Evolutionary conservation across 64 coral and sea anemone genomes (phyloP).

Genomic region (Stichodactyla mertensii): DNA sequence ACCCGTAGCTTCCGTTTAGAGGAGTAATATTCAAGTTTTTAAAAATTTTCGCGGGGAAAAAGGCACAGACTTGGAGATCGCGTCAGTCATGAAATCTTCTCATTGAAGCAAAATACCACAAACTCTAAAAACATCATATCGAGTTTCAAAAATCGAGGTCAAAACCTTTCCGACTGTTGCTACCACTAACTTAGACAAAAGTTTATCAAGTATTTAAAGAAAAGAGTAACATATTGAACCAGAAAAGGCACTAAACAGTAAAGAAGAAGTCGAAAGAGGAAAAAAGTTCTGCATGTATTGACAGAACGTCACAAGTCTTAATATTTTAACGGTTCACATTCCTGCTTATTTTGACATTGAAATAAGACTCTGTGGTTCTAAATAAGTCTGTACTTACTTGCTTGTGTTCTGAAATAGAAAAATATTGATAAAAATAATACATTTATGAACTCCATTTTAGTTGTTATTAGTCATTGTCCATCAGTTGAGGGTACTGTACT

Average conservation of each 20-base stretch:
- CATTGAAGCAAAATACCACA: background rate
- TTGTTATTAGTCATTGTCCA: background rate
- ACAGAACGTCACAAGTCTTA: background rate
- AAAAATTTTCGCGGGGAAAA: too few relatives aligned
- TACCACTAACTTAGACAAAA: background rate
- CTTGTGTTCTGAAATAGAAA: background rate
- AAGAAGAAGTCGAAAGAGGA: background rate
- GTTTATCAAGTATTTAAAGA: background rate
- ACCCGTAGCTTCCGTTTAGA: too few relatives aligned
- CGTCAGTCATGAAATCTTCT: too few relatives aligned
- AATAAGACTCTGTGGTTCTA: background rate
- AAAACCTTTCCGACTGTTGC: background rate
- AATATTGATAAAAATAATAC: background rate
- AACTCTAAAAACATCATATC: conserved; percentile 6
- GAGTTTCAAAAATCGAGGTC: background rate
- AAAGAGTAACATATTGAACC: background rate
- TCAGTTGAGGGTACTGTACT: background rate
- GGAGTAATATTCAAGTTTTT: too few relatives aligned
- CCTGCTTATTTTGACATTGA: background rate
- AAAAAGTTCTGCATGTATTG: background rate
- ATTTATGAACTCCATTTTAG: background rate
- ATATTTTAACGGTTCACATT: background rate
- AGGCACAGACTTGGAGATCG: too few relatives aligned
- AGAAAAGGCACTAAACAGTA: background rate
- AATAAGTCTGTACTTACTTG: background rate